Percentiles rank a stretch among this genome's conserved stretches.
Evolutionary conservation across 1,140 invertebrate species (phyloP).

Genomic region (Heliconius himera): DNA sequence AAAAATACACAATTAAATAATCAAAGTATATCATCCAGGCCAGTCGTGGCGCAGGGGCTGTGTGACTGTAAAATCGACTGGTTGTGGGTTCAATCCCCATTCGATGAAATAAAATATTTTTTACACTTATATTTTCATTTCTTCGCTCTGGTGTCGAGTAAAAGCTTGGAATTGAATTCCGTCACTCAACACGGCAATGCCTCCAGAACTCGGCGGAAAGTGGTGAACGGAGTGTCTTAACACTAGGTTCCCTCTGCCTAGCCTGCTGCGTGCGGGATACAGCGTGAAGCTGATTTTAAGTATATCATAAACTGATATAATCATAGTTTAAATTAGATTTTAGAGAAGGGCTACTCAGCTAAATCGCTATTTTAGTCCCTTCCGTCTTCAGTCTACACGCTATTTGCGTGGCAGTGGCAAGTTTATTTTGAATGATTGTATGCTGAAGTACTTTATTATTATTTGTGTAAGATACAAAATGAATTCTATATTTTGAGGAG

Average conservation of each 20-base stretch:
- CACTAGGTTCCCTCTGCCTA: too few relatives aligned
- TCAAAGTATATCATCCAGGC: background rate
- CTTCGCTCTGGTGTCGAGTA: too few relatives aligned
- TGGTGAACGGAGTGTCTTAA: too few relatives aligned
- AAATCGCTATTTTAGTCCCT: constrained; percentile 19
- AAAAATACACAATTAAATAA: background rate
- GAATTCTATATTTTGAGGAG: background rate
- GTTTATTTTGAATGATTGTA: constrained; percentile 1
- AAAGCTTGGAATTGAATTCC: too few relatives aligned
- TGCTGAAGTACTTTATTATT: background rate
- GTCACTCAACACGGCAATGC: too few relatives aligned
- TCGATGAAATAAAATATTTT: too few relatives aligned
- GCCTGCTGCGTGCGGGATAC: too few relatives aligned
- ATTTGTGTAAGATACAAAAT: background rate
- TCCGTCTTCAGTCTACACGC: constrained; percentile 1
- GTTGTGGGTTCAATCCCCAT: too few relatives aligned
- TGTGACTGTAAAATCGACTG: too few relatives aligned
- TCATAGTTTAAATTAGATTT: constrained; percentile 10
- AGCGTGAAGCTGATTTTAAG: background rate
- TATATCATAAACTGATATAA: background rate
- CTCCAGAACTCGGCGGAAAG: too few relatives aligned
- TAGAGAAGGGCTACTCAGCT: constrained; percentile 15
- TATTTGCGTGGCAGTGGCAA: constrained; percentile 10
- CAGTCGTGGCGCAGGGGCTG: too few relatives aligned
- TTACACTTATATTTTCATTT: too few relatives aligned